Evolutionary conservation across 1,140 invertebrate species (phyloP).

Genomic region (Brachionus koreanus): DNA sequence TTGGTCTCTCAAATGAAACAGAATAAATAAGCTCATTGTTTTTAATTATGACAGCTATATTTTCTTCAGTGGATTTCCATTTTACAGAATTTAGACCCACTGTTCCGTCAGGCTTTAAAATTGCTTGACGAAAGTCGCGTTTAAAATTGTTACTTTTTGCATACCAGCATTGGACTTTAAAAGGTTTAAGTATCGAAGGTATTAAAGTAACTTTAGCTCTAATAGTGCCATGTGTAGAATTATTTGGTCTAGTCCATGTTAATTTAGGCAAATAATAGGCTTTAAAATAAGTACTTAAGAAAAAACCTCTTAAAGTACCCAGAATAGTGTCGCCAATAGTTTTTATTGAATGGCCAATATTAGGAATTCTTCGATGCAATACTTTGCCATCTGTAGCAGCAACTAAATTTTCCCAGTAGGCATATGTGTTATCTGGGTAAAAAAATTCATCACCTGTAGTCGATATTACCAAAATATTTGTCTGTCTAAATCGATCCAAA

Average conservation of each 20-base stretch:
- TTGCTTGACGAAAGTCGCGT: not conserved
- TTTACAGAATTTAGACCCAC: not conserved
- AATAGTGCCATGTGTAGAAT: constrained; percentile 35
- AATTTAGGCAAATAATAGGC: not conserved
- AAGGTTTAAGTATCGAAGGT: not conserved
- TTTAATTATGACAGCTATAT: not conserved
- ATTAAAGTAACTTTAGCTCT: not conserved
- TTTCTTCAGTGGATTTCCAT: not conserved
- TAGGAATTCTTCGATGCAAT: constrained; percentile 47
- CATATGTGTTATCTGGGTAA: constrained; percentile 52
- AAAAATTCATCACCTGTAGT: constrained; percentile 55
- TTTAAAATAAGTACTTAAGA: constrained; percentile 46
- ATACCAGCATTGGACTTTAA: not conserved
- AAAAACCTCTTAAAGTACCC: constrained; percentile 49
- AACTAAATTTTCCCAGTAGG: constrained; percentile 49
- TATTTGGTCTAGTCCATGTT: constrained; percentile 20
- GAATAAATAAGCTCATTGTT: not conserved
- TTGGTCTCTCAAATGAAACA: constrained; percentile 45
- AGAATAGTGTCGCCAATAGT: constrained; percentile 49
- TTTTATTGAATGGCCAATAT: constrained; percentile 50
- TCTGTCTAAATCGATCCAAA: constrained; percentile 48
- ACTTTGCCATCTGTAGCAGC: constrained; percentile 46
- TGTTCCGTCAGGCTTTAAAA: not conserved
- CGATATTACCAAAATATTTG: constrained; percentile 50
- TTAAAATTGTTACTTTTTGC: not conserved